Evolutionary conservation across 2,113 vertebrate genomes (phyloP).

Genomic region (Harpagus bidentatus): DNA sequence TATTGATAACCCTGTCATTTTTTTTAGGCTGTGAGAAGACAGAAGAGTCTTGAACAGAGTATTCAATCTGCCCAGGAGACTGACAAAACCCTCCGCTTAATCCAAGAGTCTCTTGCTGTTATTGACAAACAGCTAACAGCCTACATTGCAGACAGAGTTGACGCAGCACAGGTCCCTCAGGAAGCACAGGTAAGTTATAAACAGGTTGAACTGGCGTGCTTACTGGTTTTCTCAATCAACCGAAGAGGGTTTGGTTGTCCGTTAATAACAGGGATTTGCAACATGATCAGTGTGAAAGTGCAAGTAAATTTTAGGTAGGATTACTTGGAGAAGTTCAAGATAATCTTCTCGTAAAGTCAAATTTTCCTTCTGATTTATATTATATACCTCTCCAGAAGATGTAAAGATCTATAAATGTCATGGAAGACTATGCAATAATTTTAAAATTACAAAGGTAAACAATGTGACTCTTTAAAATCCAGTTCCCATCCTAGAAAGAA

Average conservation of each 20-base stretch:
- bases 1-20: constrained; percentile 10
- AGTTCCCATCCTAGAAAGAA: background rate
- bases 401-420: background rate
- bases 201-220: background rate
- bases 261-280: background rate
- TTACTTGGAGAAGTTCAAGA: background rate
- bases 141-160: constrained; percentile 87
- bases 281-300: background rate
- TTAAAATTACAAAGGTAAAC: background rate
- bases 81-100: constrained; percentile 86
- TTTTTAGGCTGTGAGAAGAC: constrained; percentile 83
- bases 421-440: background rate
- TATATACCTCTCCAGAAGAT: background rate
- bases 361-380: background rate
- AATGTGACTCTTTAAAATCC: background rate
- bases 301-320: background rate
- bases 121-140: constrained; percentile 87
- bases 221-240: background rate
- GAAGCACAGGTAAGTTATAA: constrained; percentile 85
- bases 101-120: constrained; percentile 86
- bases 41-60: constrained; percentile 88
- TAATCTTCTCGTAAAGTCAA: background rate
- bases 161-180: constrained; percentile 93
- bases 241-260: background rate
- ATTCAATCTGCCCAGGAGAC: constrained; percentile 89